Evolutionary conservation across 37 sponge, comb jelly and placozoan genomes (phyloP).

Genomic region (Bolinopsis microptera): DNA sequence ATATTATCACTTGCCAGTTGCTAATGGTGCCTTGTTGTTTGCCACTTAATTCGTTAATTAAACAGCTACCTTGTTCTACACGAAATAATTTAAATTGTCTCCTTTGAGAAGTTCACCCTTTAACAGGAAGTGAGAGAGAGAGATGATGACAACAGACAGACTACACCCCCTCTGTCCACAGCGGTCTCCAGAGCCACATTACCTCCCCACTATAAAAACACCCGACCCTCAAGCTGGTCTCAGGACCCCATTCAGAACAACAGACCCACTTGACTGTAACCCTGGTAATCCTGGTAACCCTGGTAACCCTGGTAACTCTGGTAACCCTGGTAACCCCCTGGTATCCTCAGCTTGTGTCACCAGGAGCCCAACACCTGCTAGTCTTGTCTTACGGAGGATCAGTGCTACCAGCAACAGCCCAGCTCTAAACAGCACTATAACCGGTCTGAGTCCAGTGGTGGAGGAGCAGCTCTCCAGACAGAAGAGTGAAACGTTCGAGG

Average conservation of each 20-base stretch:
- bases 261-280: neutral
- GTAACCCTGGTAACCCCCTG: neutral
- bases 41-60: no score
- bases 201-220: no score
- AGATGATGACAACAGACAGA: neutral
- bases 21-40: no score
- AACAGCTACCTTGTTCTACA: no score
- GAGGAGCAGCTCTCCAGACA: neutral
- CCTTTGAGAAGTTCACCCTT: no score
- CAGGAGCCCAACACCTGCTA: neutral
- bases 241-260: neutral
- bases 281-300: neutral
- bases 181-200: neutral
- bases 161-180: neutral
- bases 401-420: neutral
- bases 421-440: neutral
- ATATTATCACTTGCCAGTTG: no score
- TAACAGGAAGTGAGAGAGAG: no score
- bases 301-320: neutral
- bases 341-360: no score
- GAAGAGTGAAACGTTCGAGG: constrained; percentile 29
- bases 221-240: neutral
- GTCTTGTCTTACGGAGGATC: no score
- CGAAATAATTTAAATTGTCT: no score
- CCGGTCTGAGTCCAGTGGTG: neutral